Base-by-base conservation (phyloP, 2,888 invertebrate genomes). In the Epistrophe grossulariae region DNA sequence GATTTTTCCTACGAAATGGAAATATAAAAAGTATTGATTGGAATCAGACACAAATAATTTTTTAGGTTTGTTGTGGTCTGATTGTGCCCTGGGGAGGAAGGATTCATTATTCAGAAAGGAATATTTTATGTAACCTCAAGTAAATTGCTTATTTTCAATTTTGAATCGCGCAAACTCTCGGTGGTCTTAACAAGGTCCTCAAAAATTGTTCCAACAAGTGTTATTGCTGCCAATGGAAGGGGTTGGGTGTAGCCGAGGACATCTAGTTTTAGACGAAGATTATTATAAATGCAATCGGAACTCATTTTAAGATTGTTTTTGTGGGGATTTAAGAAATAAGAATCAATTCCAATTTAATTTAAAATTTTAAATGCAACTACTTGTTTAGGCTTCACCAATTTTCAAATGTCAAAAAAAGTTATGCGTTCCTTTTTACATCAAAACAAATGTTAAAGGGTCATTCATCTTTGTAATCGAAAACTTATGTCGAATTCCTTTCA, bases 151-250 rank as follows among this genome's bases (percentile, higher is more conserved):
- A 96, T 95, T 89, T 96, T 93, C 84, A 95, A 94, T 94, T 98
- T 98, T 88, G 97, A 96, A 93, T 97, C 96, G 90, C 97, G 96
- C 74, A 98, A 94, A 91, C 96, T 97, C 89, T 96, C 96, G n/a
- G 97, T 98, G 10, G 98, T 98, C 91, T 97, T 96, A 84, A 98
- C 94, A 80, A 98, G 94, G 93, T 98, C 98, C 59, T 95, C 95
- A 73, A 98, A 93, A 80, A 98, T 92, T 90, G 95, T 95, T 93
- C 97, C 96, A 88, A 98, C 97, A 88, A 98, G 93, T 48, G 97
- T 96, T 52, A 98, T 94, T 59, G 96, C 95, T 88, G 98, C 97
- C 15, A 96, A 92, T 0, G 96, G 95, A 87, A 98, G 93, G 2
- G 95, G 93, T 90, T 97, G 96, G 59, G 94, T 95, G 91, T 98